phyloP scores from a whole-genome alignment of 2,113 vertebrate species.

The Bubo bubo region DNA sequence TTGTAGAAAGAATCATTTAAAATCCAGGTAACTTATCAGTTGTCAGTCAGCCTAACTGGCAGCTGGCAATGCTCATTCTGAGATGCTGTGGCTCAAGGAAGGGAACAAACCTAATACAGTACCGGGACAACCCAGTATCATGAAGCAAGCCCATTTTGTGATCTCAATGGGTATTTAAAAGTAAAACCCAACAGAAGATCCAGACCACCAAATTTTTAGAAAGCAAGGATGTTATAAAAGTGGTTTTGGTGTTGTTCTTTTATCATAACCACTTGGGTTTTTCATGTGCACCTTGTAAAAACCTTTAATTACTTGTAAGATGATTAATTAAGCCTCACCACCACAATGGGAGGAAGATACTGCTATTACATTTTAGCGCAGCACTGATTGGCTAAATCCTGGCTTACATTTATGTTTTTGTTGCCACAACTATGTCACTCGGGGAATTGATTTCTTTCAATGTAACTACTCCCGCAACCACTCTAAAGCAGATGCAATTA shows the following conservation, averaged over 20 bases:
- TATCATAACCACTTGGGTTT: slow-evolving; percentile 2
- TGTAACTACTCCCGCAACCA: slow-evolving; percentile 8
- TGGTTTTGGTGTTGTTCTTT: background rate
- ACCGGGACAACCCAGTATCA: background rate
- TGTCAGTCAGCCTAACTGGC: background rate
- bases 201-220: background rate
- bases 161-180: background rate
- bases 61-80: background rate
- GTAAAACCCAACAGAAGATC: background rate
- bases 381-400: background rate
- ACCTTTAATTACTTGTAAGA: slow-evolving; percentile 8
- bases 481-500: background rate
- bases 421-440: slow-evolving; percentile 19
- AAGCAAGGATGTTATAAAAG: background rate
- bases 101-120: background rate
- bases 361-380: background rate
- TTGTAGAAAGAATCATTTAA: background rate
- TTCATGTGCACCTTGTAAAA: slow-evolving; percentile 7
- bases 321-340: slow-evolving; percentile 37
- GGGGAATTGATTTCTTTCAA: background rate
- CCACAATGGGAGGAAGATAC: background rate
- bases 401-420: background rate
- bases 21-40: background rate
- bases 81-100: background rate
- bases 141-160: background rate